phyloP scores from a whole-genome alignment of 2,113 vertebrate genomes.

The Centropristis striata region DNA sequence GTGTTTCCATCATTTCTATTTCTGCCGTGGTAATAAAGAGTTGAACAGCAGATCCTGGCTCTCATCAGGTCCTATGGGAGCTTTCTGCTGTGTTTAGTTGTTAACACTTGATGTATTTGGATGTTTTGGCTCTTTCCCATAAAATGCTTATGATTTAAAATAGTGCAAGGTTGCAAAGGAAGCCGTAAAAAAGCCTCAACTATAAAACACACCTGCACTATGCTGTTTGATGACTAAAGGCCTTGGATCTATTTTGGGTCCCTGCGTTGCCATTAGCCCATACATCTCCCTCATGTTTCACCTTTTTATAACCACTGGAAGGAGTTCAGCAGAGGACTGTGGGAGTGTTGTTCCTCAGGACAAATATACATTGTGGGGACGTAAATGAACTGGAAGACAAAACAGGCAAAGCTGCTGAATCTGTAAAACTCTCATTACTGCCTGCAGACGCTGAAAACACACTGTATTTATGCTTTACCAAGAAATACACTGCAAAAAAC shows the following conservation, averaged over 20 bases:
- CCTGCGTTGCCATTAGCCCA: slow-evolving; percentile 56
- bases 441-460: neutral
- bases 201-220: slow-evolving; percentile 69
- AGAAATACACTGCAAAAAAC: no score
- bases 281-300: slow-evolving; percentile 57
- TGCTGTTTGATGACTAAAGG: slow-evolving; percentile 60
- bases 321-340: slow-evolving; percentile 50
- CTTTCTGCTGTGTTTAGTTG: slow-evolving; percentile 38
- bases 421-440: slow-evolving; percentile 13
- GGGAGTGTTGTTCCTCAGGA: slow-evolving; percentile 44
- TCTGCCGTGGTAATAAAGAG: slow-evolving; percentile 40
- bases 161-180: slow-evolving; percentile 60
- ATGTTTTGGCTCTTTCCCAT: slow-evolving; percentile 26
- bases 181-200: slow-evolving; percentile 54
- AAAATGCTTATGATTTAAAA: slow-evolving; percentile 60
- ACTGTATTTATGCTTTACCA: neutral
- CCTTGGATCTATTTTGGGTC: slow-evolving; percentile 64
- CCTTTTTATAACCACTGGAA: slow-evolving; percentile 57
- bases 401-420: slow-evolving; percentile 40
- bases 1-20: slow-evolving; percentile 32
- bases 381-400: slow-evolving; percentile 17
- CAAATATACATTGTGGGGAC: slow-evolving; percentile 35
- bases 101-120: slow-evolving; percentile 51
- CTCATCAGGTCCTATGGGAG: slow-evolving; percentile 17
- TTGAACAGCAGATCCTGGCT: slow-evolving; percentile 45